Evolutionary conservation across 2,113 vertebrate genomes (phyloP).

Genomic region (rat (Rattus norvegicus)): GRCr8 NC_086039.1:153461001-153461500

Average conservation of each 20-base stretch:
- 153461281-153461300: too few species aligned
- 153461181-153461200: neutral
- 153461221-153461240: neutral
- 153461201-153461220: too few species aligned
- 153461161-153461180: neutral
- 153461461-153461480: too few species aligned
- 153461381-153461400: too few species aligned
- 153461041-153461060: neutral
- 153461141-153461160: neutral
- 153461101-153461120: neutral
- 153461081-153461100: neutral
- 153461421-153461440: too few species aligned
- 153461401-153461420: too few species aligned
- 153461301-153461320: too few species aligned
- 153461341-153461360: too few species aligned
- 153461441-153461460: too few species aligned
- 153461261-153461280: neutral
- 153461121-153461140: neutral
- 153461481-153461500: too few species aligned
- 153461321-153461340: too few species aligned
- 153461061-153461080: neutral
- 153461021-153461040: conserved; percentile 11
- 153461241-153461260: neutral
- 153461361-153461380: too few species aligned
- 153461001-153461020: neutral